Percentiles rank a stretch among this genome's conserved stretches.
Evolutionary conservation across 1,140 invertebrate species (phyloP).

Genomic region (Listronotus bonariensis): DNA sequence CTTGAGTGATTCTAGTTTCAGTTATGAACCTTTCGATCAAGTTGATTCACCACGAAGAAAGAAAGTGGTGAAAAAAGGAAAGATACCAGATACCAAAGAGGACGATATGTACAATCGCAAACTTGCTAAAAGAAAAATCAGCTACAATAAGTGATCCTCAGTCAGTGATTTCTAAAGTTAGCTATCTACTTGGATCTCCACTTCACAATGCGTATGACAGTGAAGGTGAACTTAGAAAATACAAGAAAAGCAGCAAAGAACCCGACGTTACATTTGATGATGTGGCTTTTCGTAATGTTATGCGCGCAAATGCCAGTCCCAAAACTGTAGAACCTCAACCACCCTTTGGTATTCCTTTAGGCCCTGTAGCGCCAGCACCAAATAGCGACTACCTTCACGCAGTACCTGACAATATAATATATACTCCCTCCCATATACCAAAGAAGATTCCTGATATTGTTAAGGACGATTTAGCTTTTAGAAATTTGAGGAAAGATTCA

Average conservation of each 20-base stretch:
- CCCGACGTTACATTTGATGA: constrained; percentile 84
- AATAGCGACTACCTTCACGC: constrained; percentile 84
- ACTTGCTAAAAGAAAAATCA: constrained; percentile 63
- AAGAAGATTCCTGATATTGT: constrained; percentile 78
- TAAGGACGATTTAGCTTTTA: constrained; percentile 84
- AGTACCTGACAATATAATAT: constrained; percentile 62
- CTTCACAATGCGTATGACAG: constrained; percentile 56
- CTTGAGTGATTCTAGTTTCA: constrained; percentile 52
- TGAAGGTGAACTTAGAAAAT: constrained; percentile 54
- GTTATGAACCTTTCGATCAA: constrained; percentile 51
- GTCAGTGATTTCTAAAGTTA: constrained; percentile 65
- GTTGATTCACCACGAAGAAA: constrained; percentile 43
- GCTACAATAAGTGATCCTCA: constrained; percentile 61
- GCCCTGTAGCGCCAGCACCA: constrained; percentile 74
- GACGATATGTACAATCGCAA: constrained; percentile 83
- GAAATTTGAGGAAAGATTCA: constrained; percentile 80
- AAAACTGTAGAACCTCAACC: constrained; percentile 80
- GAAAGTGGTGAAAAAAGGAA: constrained; percentile 53
- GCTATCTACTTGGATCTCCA: constrained; percentile 75
- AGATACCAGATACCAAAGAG: constrained; percentile 65
- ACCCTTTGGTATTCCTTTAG: constrained; percentile 86
- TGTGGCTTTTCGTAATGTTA: constrained; percentile 78
- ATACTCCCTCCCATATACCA: constrained; percentile 65
- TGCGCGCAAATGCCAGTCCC: constrained; percentile 72
- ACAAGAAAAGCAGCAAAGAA: constrained; percentile 70